A percentile compares a stretch with the other conserved stretches of the same genome.
phyloP scores from a whole-genome alignment of 2,888 invertebrate genomes.

The Orchesella flavescens region DNA sequence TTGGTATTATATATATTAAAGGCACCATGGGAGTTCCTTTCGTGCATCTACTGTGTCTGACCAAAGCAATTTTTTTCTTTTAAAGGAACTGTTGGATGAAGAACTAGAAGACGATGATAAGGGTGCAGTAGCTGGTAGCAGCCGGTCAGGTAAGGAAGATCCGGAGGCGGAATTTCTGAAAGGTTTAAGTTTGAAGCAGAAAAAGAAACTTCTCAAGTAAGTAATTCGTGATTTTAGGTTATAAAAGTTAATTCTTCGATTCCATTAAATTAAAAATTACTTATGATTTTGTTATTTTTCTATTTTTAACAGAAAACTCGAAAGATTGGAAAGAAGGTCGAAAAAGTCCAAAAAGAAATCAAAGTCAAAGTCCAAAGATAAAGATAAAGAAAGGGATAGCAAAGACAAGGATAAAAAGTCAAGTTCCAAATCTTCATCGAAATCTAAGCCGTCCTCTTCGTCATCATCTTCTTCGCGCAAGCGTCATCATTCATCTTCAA shows the following conservation, averaged over 20 bases:
- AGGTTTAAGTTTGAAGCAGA: conserved; percentile 89
- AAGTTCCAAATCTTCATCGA: conserved; percentile 22
- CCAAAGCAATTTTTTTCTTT: background rate
- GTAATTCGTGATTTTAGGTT: conserved; percentile 59
- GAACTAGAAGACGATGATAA: conserved; percentile 75
- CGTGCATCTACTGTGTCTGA: too few species aligned
- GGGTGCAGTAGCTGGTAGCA: conserved; percentile 73
- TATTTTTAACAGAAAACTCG: conserved; percentile 66
- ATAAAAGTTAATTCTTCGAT: too few species aligned
- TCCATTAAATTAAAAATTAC: background rate
- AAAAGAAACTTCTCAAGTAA: conserved; percentile 90
- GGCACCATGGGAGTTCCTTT: too few species aligned
- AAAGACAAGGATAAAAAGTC: conserved; percentile 39
- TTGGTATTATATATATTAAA: conserved; percentile 3
- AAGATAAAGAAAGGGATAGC: conserved; percentile 38
- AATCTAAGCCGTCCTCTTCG: conserved; percentile 11
- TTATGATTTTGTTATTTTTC: conserved; percentile 9
- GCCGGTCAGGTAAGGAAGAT: conserved; percentile 73
- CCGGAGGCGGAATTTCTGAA: conserved; percentile 82
- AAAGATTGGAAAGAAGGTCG: conserved; percentile 65
- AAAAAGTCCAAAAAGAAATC: conserved; percentile 65
- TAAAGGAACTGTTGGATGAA: conserved; percentile 63
- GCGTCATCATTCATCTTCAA: conserved; percentile 50
- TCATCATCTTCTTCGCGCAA: conserved; percentile 32
- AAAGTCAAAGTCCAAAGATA: conserved; percentile 58